Conservation (phyloP, 2,797 vertebrate genomes). For the Champsocephalus gunnari region DNA sequence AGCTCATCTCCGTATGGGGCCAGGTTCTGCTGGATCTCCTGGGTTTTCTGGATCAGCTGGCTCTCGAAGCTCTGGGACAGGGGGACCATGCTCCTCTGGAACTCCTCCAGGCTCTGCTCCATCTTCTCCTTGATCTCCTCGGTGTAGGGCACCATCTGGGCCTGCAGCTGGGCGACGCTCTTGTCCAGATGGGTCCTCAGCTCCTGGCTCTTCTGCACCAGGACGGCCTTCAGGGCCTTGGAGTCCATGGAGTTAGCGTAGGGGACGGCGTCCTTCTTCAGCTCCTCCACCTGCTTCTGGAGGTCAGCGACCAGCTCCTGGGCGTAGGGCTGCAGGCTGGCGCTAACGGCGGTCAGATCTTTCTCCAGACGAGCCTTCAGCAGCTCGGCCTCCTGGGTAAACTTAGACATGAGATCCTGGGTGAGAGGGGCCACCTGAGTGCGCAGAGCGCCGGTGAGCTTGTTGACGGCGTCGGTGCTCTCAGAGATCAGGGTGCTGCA, state of each 20-base stretch:
- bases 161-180: conserved; percentile 67
- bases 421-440: conserved; percentile 67
- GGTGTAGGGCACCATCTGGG: conserved; percentile 73
- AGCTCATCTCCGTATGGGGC: conserved; percentile 74
- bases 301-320: conserved; percentile 60
- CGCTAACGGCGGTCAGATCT: conserved; percentile 55
- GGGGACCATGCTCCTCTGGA: conserved; percentile 70
- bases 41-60: conserved; percentile 67
- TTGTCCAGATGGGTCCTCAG: conserved; percentile 71
- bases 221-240: conserved; percentile 64
- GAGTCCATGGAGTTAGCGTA: conserved; percentile 68
- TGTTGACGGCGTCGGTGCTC: conserved; percentile 64
- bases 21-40: conserved; percentile 78
- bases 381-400: conserved; percentile 73
- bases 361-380: conserved; percentile 71
- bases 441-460: conserved; percentile 46
- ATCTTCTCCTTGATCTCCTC: conserved; percentile 80
- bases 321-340: conserved; percentile 57
- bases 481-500: conserved; percentile 73
- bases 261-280: conserved; percentile 59
- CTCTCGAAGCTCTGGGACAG: conserved; percentile 68
- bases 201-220: conserved; percentile 75
- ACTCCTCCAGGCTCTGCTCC: conserved; percentile 76
- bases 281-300: conserved; percentile 68
- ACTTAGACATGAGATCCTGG: conserved; percentile 62